Conservation (phyloP, 2,888 invertebrate genomes). For the Biston betularia region DNA sequence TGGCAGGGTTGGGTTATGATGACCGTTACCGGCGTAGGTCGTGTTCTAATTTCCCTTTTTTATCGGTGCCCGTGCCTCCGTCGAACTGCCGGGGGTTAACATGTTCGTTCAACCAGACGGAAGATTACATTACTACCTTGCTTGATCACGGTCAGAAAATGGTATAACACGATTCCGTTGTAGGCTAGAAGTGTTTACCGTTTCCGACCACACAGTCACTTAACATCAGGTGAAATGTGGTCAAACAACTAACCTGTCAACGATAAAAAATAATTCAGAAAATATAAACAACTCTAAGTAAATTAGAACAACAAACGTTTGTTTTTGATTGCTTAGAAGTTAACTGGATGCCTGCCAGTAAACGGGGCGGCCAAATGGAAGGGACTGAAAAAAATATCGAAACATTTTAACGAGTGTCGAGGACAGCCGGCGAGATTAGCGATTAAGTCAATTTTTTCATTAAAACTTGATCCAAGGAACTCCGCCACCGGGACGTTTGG, state of each 20-base stretch:
- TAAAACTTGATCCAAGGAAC: conserved; percentile 59
- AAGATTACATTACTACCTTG: conserved; percentile 38
- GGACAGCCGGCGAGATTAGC: conserved; percentile 58
- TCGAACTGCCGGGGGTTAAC: conserved; percentile 22
- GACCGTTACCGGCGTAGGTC: conserved; percentile 41
- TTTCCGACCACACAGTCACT: too few relatives aligned
- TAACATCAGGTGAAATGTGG: too few relatives aligned
- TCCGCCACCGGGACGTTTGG: conserved; percentile 41
- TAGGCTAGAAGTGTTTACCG: too few relatives aligned
- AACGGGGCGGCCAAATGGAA: conserved; percentile 33
- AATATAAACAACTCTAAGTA: conserved; percentile 25
- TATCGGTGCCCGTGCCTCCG: conserved; percentile 25
- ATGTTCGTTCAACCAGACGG: conserved; percentile 36
- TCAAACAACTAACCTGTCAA: too few relatives aligned
- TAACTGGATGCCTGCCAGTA: conserved; percentile 32
- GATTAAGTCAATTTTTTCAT: conserved; percentile 58
- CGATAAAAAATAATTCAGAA: not conserved
- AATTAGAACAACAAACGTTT: conserved; percentile 26
- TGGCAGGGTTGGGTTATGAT: conserved; percentile 43
- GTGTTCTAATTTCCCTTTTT: conserved; percentile 46
- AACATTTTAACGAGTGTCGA: conserved; percentile 54
- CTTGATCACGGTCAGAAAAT: conserved; percentile 27
- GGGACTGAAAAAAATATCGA: conserved; percentile 40
- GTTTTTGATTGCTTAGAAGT: conserved; percentile 17
- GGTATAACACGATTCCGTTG: not conserved